Conservation (phyloP, 1,140 invertebrate species). For the Pseudomyrmex sp. region DNA sequence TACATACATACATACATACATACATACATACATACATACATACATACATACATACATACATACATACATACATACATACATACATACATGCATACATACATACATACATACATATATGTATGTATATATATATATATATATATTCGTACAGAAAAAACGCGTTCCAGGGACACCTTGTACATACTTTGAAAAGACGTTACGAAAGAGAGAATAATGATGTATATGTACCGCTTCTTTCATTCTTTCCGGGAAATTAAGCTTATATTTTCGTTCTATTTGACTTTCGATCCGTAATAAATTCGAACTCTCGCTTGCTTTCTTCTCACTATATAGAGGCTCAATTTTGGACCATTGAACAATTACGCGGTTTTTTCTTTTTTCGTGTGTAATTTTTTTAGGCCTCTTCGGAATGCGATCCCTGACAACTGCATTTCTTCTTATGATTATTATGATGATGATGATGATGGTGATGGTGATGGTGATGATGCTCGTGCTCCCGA, state of each 20-base stretch:
- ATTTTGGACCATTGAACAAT: neutral
- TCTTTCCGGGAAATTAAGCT: neutral
- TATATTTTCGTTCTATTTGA: neutral
- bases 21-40: too few species aligned
- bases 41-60: too few species aligned
- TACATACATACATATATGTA: too few species aligned
- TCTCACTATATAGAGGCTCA: neutral
- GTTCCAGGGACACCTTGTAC: constrained; percentile 8
- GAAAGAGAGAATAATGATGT: constrained; percentile 8
- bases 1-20: too few species aligned
- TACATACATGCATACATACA: too few species aligned
- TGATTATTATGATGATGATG: constrained; percentile 79
- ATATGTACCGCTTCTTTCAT: neutral
- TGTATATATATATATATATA: too few species aligned
- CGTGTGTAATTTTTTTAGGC: constrained; percentile 73
- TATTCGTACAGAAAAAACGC: too few species aligned
- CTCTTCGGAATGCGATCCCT: constrained; percentile 80
- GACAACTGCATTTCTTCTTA: constrained; percentile 82
- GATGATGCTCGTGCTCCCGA: constrained; percentile 70
- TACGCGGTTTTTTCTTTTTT: neutral
- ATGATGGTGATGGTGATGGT: constrained; percentile 75
- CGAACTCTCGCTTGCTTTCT: neutral
- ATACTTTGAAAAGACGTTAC: constrained; percentile 9
- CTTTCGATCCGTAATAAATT: neutral
- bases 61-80: too few species aligned